phyloP scores from a whole-genome alignment of 1,140 invertebrate species.

The Bombus consobrinus region DNA sequence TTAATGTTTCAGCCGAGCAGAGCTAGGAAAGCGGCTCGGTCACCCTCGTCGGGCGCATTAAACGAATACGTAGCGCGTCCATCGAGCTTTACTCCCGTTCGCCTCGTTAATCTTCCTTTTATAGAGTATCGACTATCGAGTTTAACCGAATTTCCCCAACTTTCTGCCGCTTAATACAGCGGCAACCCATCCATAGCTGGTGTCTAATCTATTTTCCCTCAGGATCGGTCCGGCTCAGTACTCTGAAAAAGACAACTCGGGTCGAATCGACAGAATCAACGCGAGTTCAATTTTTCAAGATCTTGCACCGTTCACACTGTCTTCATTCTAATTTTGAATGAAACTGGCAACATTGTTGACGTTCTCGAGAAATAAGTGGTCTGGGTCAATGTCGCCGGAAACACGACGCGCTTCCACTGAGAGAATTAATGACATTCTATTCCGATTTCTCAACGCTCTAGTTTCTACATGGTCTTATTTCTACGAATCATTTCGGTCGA shows the following conservation, averaged over 20 bases:
- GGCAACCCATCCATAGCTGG: background rate
- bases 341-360: no score
- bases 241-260: no score
- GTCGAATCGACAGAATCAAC: no score
- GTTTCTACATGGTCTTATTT: background rate
- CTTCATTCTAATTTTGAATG: no score
- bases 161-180: constrained; percentile 44
- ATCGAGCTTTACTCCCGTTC: background rate
- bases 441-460: constrained; percentile 16
- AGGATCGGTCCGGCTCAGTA: background rate
- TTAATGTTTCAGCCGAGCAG: constrained; percentile 54
- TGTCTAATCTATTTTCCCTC: constrained; percentile 51
- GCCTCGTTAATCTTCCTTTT: constrained; percentile 53
- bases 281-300: no score
- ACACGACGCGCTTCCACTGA: background rate
- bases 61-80: constrained; percentile 30
- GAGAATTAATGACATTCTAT: constrained; percentile 36
- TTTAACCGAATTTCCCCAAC: constrained; percentile 59
- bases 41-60: background rate
- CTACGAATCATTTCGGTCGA: background rate
- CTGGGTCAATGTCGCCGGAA: background rate
- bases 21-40: background rate
- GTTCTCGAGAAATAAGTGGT: no score
- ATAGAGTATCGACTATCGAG: constrained; percentile 49
- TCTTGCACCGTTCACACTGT: no score